These are phyloP conservation scores for Archocentrus centrarchus DNA, from an alignment of 2,113 vertebrate species.

Conservation along the genomic window DNA sequence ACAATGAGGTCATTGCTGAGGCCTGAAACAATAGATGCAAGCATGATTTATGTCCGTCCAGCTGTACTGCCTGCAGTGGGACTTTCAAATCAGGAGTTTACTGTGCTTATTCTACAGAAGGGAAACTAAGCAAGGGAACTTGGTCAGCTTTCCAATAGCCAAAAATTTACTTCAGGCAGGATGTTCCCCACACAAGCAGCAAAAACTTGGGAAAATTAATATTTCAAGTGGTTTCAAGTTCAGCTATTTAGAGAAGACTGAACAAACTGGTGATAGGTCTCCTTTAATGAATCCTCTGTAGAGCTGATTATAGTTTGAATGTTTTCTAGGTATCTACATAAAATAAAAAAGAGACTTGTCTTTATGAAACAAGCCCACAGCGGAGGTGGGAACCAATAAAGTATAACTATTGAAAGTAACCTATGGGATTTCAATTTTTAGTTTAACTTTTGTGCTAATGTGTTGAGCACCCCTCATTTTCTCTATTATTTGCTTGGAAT, in stretches of 20 bases:
- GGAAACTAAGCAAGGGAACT: conserved; percentile 32
- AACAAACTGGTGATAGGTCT: too few species aligned
- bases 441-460: not conserved
- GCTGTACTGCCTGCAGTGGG: not conserved
- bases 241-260: too few species aligned
- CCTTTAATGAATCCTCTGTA: too few species aligned
- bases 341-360: not conserved
- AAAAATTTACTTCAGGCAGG: too few species aligned
- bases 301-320: too few species aligned
- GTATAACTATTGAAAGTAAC: not conserved
- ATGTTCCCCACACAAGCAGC: too few species aligned
- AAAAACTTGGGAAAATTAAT: too few species aligned
- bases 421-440: not conserved
- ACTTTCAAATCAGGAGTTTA: conserved; percentile 3
- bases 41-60: conserved; percentile 9
- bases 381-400: not conserved
- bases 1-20: conserved; percentile 12
- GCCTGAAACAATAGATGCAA: conserved; percentile 34
- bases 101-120: conserved; percentile 15
- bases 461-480: not conserved
- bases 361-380: not conserved
- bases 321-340: too few species aligned
- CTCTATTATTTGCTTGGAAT: not conserved
- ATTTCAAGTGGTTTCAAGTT: too few species aligned
- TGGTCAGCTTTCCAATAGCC: conserved; percentile 1